Evolutionary conservation across 1,140 invertebrate species (phyloP), one percentile per base, ranked within the genome.

Genomic region (Tetragnatha versicolor): DNA sequence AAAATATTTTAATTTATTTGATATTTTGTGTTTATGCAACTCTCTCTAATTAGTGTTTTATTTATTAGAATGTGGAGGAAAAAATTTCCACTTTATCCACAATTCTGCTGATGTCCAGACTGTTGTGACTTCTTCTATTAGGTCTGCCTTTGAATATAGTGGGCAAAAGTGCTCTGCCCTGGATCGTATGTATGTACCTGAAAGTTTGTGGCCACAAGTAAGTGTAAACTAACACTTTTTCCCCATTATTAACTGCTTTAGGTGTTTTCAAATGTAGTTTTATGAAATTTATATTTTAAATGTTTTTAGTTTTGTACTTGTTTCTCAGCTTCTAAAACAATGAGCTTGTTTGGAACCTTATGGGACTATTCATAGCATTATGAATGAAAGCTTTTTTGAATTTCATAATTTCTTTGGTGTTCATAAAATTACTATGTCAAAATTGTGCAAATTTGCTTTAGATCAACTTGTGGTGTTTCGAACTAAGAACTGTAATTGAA

Each of bases 131-230:
- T 90, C 90, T 1, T 98, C 97, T 0, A 93, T 98, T 79, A 88
- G 92, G 72, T 93, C 95, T 69, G 91, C 97, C 29, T 99, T 98
- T 86, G 98, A 99, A 88, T 91, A 87, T 85, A 94, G 92, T 84
- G 98, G 98, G 4, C 98, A 99, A 86, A 99, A 99, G 86, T 99
- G 98, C 86, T 99, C 97, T 3, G 98, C 98, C 14, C 98, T 96
- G 84, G 98, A 96, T 37, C 89, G 98, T 84, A 91, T 97, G 87
- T 99, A 98, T 87, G 91, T 98, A 49, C 97, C 98, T 2, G 90
- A 93, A 84, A 97, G 94, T 3, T 84, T 98, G 22, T 98, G 95
- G 94, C 89, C 90, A 47, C 86, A 93, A 83, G 85, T 83, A 73
- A 17, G 76, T 55, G n/a, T n/a, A n/a, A n/a, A n/a, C n/a, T n/a